Conservation (phyloP, 2,888 invertebrate species). For the Mesochorus sp. region DNA sequence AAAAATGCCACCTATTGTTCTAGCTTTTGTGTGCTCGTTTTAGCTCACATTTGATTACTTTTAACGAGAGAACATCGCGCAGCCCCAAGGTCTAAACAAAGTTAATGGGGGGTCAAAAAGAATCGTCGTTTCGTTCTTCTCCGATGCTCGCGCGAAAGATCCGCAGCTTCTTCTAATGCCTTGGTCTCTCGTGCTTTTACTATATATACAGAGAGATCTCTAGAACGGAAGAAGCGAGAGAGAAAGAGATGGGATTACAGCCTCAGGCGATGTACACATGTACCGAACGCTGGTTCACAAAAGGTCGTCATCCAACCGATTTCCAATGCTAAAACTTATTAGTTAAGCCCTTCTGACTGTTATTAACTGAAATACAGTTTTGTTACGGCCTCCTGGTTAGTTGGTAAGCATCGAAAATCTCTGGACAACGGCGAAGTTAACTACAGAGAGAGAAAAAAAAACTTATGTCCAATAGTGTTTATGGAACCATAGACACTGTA, state of each 20-base stretch:
- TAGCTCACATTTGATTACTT: too few relatives aligned
- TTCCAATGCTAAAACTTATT: background rate
- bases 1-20: too few relatives aligned
- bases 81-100: conserved; percentile 29
- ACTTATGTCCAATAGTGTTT: background rate
- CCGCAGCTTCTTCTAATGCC: conserved; percentile 33
- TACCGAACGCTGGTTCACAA: background rate
- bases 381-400: conserved; percentile 1
- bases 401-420: background rate
- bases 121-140: conserved; percentile 15
- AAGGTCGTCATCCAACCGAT: background rate
- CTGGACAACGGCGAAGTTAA: background rate
- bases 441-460: background rate
- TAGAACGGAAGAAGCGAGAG: conserved; percentile 17
- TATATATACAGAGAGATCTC: background rate
- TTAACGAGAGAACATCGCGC: conserved; percentile 5
- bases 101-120: conserved; percentile 34
- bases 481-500: background rate
- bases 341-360: background rate
- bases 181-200: conserved; percentile 8
- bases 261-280: conserved; percentile 11
- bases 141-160: background rate
- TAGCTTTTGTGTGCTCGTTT: too few relatives aligned
- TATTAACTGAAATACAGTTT: background rate
- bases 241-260: conserved; percentile 38